A percentile compares a stretch with the other conserved stretches of the same genome.
These are phyloP conservation scores for Sander lucioperca DNA, from an alignment of 2,113 vertebrate species.

Conservation along the genomic window DNA sequence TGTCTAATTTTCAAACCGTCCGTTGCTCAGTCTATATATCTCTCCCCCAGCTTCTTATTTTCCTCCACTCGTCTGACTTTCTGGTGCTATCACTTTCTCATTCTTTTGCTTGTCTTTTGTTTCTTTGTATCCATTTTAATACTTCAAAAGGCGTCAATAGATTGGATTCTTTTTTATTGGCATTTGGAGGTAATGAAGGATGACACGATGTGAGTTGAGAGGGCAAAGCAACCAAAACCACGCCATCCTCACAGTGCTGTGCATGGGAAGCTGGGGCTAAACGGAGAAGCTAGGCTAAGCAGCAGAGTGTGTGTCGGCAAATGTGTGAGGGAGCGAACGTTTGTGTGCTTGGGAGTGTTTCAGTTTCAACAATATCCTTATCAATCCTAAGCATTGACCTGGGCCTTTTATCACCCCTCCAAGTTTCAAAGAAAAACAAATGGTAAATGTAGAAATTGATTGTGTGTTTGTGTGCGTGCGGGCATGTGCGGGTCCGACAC, in stretches of 20 bases:
- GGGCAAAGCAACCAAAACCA: slow-evolving; percentile 35
- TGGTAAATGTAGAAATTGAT: slow-evolving; percentile 51
- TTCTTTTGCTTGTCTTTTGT: slow-evolving; percentile 49
- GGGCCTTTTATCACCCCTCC: slow-evolving; percentile 47
- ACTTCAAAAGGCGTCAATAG: slow-evolving; percentile 74
- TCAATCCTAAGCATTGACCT: slow-evolving; percentile 47
- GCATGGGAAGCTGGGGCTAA: slow-evolving; percentile 16
- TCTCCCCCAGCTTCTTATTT: slow-evolving; percentile 8
- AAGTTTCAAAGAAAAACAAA: slow-evolving; percentile 63
- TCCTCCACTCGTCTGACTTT: slow-evolving; percentile 19
- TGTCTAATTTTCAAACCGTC: slow-evolving; percentile 53
- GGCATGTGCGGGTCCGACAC: slow-evolving; percentile 30
- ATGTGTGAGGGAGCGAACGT: neutral
- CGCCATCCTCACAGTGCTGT: neutral
- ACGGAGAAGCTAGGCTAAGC: slow-evolving; percentile 22
- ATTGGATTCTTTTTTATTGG: slow-evolving; percentile 74
- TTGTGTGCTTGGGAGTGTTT: neutral
- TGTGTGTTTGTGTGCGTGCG: slow-evolving; percentile 10
- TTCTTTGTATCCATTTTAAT: slow-evolving; percentile 57
- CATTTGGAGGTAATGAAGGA: slow-evolving; percentile 67
- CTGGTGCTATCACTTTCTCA: slow-evolving; percentile 20
- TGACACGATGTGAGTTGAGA: slow-evolving; percentile 34
- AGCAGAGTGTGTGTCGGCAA: neutral
- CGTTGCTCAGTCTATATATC: slow-evolving; percentile 25
- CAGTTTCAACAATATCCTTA: neutral